Evolutionary conservation across 1,140 invertebrate genomes (phyloP).

Genomic region (Drosophila ambigua): DNA sequence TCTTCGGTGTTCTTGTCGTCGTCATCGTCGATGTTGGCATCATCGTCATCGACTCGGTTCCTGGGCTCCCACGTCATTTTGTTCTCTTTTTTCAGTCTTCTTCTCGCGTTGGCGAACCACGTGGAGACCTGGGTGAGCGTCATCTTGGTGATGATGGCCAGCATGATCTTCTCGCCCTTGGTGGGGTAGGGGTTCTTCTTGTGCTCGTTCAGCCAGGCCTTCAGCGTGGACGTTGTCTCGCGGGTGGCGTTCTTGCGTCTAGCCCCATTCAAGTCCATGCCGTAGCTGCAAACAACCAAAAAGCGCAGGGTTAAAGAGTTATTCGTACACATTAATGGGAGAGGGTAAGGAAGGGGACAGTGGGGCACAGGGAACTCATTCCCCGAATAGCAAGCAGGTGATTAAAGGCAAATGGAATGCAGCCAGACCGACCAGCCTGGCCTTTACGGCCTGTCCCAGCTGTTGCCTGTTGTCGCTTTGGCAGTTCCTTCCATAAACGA

Average conservation of each 20-base stretch:
- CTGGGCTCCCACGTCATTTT: constrained; percentile 99
- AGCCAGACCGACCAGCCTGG: background rate
- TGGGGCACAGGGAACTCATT: constrained; percentile 12
- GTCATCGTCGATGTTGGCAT: constrained; percentile 93
- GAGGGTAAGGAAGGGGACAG: constrained; percentile 10
- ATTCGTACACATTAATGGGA: constrained; percentile 14
- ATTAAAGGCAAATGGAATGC: constrained; percentile 50
- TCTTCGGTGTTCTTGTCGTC: constrained; percentile 91
- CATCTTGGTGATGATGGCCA: constrained; percentile 99
- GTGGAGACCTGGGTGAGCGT: constrained; percentile 99
- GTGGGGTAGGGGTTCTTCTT: constrained; percentile 99
- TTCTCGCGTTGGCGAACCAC: constrained; percentile 99
- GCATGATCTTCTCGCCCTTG: constrained; percentile 99
- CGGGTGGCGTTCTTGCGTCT: constrained; percentile 98
- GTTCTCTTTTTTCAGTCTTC: constrained; percentile 99
- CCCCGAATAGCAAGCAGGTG: constrained; percentile 50
- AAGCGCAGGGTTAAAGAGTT: constrained; percentile 8
- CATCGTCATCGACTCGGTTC: constrained; percentile 95
- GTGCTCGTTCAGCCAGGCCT: constrained; percentile 99
- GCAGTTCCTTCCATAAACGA: constrained; percentile 46
- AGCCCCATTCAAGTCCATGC: constrained; percentile 95
- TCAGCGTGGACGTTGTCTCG: constrained; percentile 98
- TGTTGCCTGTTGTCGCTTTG: constrained; percentile 44
- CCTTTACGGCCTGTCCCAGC: constrained; percentile 30
- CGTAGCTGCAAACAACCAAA: constrained; percentile 87